Percentiles rank a stretch among this genome's conserved stretches.
phyloP scores from a whole-genome alignment of 2,113 vertebrate species.

The Oxyruncus cristatus region DNA sequence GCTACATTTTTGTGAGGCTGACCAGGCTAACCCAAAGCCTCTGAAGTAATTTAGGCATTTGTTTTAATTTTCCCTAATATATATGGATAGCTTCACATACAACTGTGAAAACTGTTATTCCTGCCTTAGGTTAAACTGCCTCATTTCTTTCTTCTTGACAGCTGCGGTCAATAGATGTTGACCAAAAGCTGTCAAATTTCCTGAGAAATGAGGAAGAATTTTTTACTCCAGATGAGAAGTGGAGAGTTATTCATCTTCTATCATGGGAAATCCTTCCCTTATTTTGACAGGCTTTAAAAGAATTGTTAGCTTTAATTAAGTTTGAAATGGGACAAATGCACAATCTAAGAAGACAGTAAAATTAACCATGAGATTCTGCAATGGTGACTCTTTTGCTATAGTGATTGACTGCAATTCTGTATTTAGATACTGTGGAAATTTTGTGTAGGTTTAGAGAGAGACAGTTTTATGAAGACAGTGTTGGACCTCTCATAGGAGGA shows the following conservation, averaged over 20 bases:
- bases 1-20: neutral
- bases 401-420: neutral
- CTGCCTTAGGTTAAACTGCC: slow-evolving; percentile 35
- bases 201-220: slow-evolving; percentile 30
- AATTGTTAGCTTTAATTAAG: slow-evolving; percentile 58
- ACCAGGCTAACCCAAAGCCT: neutral
- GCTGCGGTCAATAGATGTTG: slow-evolving; percentile 54
- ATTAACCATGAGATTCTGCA: slow-evolving; percentile 14
- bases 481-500: neutral
- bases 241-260: slow-evolving; percentile 5
- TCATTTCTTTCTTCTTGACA: slow-evolving; percentile 61
- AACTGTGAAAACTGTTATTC: neutral
- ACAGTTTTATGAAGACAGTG: neutral
- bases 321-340: slow-evolving; percentile 44
- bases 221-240: neutral
- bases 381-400: neutral
- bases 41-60: slow-evolving; percentile 9
- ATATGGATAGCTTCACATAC: neutral
- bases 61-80: neutral
- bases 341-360: neutral
- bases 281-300: slow-evolving; percentile 60
- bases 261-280: slow-evolving; percentile 32
- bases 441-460: neutral
- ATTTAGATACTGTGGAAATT: neutral
- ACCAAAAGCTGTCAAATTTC: slow-evolving; percentile 63